These are phyloP conservation scores for Myathropa florea DNA, from an alignment of 2,888 invertebrate species.

Conservation along the genomic window DNA sequence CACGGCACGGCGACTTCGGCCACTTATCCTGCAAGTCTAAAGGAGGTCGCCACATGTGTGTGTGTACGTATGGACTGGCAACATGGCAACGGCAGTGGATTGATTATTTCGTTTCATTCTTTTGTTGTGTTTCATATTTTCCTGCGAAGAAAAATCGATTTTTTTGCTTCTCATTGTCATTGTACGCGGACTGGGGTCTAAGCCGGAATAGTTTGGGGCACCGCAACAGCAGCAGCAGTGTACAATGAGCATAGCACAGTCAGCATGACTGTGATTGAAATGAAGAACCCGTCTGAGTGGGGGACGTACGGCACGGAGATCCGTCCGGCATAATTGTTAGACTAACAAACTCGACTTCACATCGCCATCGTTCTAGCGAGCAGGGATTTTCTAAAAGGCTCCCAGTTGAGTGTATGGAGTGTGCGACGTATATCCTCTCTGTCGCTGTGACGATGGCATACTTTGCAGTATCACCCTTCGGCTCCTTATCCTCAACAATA, in stretches of 20 bases:
- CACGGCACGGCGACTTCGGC: conserved; percentile 8
- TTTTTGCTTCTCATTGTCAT: not conserved
- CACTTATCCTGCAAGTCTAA: conserved; percentile 39
- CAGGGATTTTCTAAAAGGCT: not conserved
- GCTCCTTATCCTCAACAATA: conserved; percentile 22
- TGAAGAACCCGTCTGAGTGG: conserved; percentile 1
- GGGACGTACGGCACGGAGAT: conserved; percentile 5
- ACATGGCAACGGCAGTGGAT: conserved; percentile 19
- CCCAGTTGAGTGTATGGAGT: not conserved
- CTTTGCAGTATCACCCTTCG: conserved; percentile 8
- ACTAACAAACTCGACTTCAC: conserved; percentile 6
- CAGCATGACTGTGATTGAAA: conserved; percentile 33
- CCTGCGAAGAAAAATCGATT: conserved; percentile 47
- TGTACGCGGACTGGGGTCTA: not conserved
- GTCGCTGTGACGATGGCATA: not conserved
- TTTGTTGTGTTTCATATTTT: conserved; percentile 33
- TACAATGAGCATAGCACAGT: conserved; percentile 9
- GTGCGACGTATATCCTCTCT: not conserved
- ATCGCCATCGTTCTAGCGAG: not conserved
- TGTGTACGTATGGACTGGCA: not conserved
- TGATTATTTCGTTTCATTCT: conserved; percentile 43
- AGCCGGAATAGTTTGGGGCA: not conserved
- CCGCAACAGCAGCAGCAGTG: conserved; percentile 12
- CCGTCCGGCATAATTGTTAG: conserved; percentile 15
- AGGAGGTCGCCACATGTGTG: conserved; percentile 8